A percentile compares a stretch with the other conserved stretches of the same genome.
Evolutionary conservation across 53 echinoderm and acorn worm species (phyloP).

Genomic region (Antedon mediterranea): DNA sequence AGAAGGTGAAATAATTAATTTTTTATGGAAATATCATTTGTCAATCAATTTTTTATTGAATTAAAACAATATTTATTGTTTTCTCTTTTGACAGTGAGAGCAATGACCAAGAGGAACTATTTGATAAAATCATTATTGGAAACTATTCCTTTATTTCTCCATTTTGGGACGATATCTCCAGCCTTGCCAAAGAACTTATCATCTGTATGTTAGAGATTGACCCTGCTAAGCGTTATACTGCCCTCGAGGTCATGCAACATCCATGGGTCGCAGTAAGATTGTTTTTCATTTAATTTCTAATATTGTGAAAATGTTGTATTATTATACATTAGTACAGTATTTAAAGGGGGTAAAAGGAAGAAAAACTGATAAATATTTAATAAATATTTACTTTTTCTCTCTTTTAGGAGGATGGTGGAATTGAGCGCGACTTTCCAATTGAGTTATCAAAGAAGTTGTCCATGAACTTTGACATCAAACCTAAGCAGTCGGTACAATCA

Average conservation of each 20-base stretch:
- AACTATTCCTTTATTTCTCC: slow-evolving; percentile 67
- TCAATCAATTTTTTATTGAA: too few relatives aligned
- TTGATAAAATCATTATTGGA: slow-evolving; percentile 87
- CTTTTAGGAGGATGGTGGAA: slow-evolving; percentile 59
- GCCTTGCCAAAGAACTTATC: slow-evolving; percentile 81
- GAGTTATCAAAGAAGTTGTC: slow-evolving; percentile 54
- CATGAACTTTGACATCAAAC: slow-evolving; percentile 81
- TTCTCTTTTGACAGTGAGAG: slow-evolving; percentile 23
- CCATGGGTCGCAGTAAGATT: slow-evolving; percentile 83
- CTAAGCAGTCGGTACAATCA: slow-evolving; percentile 55
- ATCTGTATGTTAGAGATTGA: slow-evolving; percentile 77
- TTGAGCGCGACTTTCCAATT: slow-evolving; percentile 51
- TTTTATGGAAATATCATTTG: too few relatives aligned
- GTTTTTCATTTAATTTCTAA: neutral
- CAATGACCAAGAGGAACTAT: slow-evolving; percentile 85
- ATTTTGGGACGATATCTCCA: slow-evolving; percentile 92
- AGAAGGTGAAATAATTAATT: slow-evolving; percentile 50
- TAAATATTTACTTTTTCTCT: neutral
- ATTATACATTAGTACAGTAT: neutral
- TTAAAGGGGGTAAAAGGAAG: too few relatives aligned
- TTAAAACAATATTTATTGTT: too few relatives aligned
- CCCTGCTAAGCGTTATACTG: slow-evolving; percentile 63
- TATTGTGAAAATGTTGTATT: neutral
- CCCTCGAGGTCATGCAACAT: slow-evolving; percentile 75
- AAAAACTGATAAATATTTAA: too few relatives aligned